Base-by-base conservation (phyloP, 2,888 invertebrate species). In the Shargacucullia verbasci region DNA sequence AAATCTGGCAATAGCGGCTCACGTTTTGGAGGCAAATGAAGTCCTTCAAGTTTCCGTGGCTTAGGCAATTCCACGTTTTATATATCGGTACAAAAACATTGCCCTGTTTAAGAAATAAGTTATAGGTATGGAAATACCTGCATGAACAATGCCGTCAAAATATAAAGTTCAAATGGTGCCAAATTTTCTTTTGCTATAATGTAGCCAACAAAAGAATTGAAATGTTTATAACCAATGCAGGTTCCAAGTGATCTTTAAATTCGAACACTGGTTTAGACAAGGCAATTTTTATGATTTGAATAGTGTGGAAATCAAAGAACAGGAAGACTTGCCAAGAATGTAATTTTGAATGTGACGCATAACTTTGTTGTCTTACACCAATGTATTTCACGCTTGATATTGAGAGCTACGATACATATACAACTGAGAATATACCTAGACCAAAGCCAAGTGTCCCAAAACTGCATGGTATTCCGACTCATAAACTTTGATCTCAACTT, bases 101-200 rank as follows among this genome's bases (percentile, higher is more conserved):
- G 1, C 15, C n/a, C 39, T 31, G 1, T 9, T 29, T 29, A 29
- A 9, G 29, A 9, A 29, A 9, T 29, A 29, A 9, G 1, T 29
- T 7, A 29, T 9, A 4, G 4, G 29, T 29, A 29, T 9, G 14
- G 5, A 38, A 38, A 31, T 49, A 41, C 48, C 34, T 55, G 37
- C 46, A 33, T 37, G 12, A 47, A 43, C 1, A 31, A 55, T 4
- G 41, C 56, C 34, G 46, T 45, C 33, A 70, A 65, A 63, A 70
- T 47, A 64, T 57, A 46, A 70, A 29, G 47, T 57, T 38, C 12
- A 47, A 46, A 61, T 9, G 70, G 33, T 69, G 70, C 70, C 65
- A 65, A 65, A 56, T 45, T 65, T 69, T 38, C 29, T 31, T 48
- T 25, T 6, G 13, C 2, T 8, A 8, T 9, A 37, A 15, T 8